Conservation (phyloP, 2,888 invertebrate species). For the Epistrophella euchroma region DNA sequence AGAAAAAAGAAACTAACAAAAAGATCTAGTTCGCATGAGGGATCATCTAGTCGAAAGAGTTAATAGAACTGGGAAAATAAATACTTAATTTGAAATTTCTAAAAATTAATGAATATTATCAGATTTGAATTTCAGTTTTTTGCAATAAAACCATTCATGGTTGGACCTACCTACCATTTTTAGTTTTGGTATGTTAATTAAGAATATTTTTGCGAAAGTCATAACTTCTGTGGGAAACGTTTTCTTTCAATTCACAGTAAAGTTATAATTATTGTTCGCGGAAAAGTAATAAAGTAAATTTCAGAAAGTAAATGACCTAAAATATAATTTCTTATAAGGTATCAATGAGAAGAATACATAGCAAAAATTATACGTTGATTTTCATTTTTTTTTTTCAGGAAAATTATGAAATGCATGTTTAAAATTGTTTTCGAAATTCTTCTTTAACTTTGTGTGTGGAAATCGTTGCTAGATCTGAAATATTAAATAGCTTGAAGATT, state of each 20-base stretch:
- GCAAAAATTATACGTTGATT: no score
- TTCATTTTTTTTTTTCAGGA: no score
- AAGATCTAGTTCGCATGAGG: no score
- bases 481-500: no score
- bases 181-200: background rate
- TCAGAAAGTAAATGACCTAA: no score
- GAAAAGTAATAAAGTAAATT: background rate
- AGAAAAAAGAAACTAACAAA: background rate
- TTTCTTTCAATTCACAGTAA: background rate
- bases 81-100: background rate
- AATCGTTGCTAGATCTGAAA: no score
- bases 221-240: background rate
- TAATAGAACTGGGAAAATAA: background rate
- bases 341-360: no score
- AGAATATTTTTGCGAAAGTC: background rate
- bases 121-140: background rate
- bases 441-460: no score
- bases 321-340: no score
- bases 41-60: background rate
- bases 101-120: background rate
- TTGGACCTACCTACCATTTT: slow-evolving; percentile 2
- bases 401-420: no score
- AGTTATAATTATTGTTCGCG: background rate
- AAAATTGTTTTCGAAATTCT: no score
- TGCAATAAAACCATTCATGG: slow-evolving; percentile 14